phyloP scores from a whole-genome alignment of 2,113 vertebrate species.

The Anarhynchus alexandrinus region DNA sequence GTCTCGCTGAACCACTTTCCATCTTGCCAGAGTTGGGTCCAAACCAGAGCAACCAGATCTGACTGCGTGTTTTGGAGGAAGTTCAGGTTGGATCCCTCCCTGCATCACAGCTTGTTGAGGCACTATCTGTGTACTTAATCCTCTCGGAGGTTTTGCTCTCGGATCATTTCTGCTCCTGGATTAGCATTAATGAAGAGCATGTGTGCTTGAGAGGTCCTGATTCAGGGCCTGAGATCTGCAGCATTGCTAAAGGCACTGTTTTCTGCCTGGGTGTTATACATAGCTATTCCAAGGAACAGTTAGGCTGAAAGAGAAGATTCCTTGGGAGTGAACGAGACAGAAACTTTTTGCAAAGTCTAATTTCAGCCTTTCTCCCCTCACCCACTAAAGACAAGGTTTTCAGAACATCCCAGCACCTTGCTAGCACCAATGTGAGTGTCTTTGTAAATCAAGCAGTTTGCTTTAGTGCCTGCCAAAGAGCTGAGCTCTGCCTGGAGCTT shows the following conservation, averaged over 20 bases:
- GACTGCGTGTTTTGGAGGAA: neutral
- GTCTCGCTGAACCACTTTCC: neutral
- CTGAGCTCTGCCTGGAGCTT: neutral
- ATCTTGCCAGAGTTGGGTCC: neutral
- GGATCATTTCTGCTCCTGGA: neutral
- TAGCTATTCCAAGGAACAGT: neutral
- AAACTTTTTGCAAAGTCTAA: neutral
- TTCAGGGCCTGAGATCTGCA: neutral
- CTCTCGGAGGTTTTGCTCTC: neutral
- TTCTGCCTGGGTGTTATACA: neutral
- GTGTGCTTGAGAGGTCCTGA: conserved; percentile 13
- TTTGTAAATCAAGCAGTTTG: neutral
- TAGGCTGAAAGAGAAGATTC: neutral
- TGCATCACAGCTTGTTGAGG: neutral
- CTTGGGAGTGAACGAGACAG: neutral
- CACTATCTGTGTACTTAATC: neutral
- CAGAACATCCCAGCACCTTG: neutral
- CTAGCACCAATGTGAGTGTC: neutral
- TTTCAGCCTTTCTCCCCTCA: neutral
- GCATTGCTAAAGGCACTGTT: neutral
- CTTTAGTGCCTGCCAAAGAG: neutral
- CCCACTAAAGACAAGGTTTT: neutral
- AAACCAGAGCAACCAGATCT: conserved; percentile 26
- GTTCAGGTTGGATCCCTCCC: conserved; percentile 2
- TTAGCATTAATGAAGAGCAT: conserved; percentile 45